Evolutionary conservation across 2,888 invertebrate genomes (phyloP).

Genomic region (Dastarcus helophoroides): DNA sequence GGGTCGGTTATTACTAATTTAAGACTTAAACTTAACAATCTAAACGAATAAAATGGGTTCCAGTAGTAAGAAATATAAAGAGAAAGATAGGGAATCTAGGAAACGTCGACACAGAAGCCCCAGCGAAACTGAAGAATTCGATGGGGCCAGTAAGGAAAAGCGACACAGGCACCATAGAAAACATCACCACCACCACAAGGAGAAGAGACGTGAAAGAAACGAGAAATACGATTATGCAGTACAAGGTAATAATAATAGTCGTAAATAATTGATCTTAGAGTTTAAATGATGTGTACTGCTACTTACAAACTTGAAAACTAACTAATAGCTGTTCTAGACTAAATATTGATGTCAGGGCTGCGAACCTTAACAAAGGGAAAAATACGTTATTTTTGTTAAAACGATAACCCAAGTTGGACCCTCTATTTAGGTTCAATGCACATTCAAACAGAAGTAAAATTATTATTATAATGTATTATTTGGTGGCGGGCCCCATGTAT

Average conservation of each 20-base stretch:
- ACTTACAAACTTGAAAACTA: not conserved
- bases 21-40: too few relatives aligned
- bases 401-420: too few relatives aligned
- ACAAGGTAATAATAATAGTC: too few relatives aligned
- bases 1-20: too few relatives aligned
- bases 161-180: constrained; percentile 44
- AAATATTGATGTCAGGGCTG: too few relatives aligned
- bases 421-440: too few relatives aligned
- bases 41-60: constrained; percentile 46
- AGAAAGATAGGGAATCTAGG: constrained; percentile 49
- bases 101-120: constrained; percentile 57
- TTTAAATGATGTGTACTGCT: constrained; percentile 5
- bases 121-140: constrained; percentile 41
- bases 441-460: too few relatives aligned
- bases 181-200: constrained; percentile 37
- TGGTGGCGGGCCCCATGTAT: too few relatives aligned
- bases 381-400: too few relatives aligned
- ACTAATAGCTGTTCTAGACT: not conserved
- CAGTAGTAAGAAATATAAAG: constrained; percentile 55
- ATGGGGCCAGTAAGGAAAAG: constrained; percentile 40
- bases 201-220: constrained; percentile 32
- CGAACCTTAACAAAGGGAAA: too few relatives aligned
- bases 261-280: constrained; percentile 27
- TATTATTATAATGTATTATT: too few relatives aligned
- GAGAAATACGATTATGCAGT: constrained; percentile 36